Evolutionary conservation across 1,140 invertebrate species (phyloP).

Genomic region (Lutraria rhynchaena): DNA sequence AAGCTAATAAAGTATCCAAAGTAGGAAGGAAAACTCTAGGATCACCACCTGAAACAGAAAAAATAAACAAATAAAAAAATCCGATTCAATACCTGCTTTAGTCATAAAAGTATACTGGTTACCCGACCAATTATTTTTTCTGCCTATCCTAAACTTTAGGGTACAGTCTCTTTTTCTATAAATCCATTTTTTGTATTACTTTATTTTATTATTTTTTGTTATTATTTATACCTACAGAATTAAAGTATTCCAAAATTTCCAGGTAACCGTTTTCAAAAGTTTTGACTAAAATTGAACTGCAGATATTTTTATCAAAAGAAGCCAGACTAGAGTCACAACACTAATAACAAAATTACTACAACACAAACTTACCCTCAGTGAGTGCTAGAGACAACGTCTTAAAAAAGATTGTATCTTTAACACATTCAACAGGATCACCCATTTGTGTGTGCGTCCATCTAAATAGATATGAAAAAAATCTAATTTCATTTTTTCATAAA

Average conservation of each 20-base stretch:
- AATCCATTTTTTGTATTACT: neutral
- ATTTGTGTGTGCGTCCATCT: slow-evolving; percentile 42
- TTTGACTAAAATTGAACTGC: too few relatives aligned
- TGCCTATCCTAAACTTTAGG: neutral
- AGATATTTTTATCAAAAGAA: too few relatives aligned
- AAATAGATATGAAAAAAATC: neutral
- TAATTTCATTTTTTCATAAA: neutral
- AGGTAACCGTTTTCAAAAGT: too few relatives aligned
- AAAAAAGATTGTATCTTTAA: slow-evolving; percentile 56
- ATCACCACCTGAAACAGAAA: slow-evolving; percentile 40
- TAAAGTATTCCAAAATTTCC: too few relatives aligned
- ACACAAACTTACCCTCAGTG: slow-evolving; percentile 42
- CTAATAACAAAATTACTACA: too few relatives aligned
- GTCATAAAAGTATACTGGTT: neutral
- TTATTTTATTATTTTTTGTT: neutral
- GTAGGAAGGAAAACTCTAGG: slow-evolving; percentile 32
- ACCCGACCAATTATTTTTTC: neutral
- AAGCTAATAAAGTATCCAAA: slow-evolving; percentile 5
- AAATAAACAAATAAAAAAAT: neutral
- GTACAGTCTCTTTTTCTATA: neutral
- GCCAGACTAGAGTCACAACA: too few relatives aligned
- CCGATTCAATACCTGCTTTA: neutral
- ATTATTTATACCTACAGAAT: neutral
- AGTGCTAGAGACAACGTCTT: slow-evolving; percentile 50
- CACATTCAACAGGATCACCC: slow-evolving; percentile 47